Base-by-base conservation (phyloP, 2,113 vertebrate genomes). In the Alexandromys fortis region DNA sequence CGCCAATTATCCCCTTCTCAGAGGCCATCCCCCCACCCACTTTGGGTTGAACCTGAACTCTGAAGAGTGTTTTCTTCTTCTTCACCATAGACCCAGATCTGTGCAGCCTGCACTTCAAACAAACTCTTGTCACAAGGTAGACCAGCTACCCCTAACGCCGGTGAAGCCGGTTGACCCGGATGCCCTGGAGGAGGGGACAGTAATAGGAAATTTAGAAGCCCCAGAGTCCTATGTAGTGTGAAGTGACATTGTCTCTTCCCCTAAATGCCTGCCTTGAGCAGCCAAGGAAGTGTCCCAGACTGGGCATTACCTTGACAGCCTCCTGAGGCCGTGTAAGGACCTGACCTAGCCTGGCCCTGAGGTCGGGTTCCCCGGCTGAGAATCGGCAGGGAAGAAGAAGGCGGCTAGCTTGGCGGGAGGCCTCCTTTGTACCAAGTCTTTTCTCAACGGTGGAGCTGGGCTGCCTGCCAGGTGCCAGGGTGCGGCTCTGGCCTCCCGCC, bases 391-490 rank as follows among this genome's bases (percentile, higher is more conserved):
- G 75, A 89, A 72, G 55, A 89, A 88, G 79, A 83, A 87, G 94
- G 96, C 35, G 28, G 96, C 95, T 93, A 68, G 96, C 0, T 22
- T 92, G 97, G 97, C 63, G 91, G 96, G 95, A 98, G 82, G 92
- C 90, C 83, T 42, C 68, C 94, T 97, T 97, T 98, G 97, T 97
- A 96, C 42, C 96, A 96, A 94, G 95, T 92, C 96, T 96, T 97
- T 97, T 97, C 96, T 98, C 96, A 98, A 94, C 96, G 9, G 92
- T 21, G 49, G 47, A 78, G 96, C 94, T 58, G 96, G 97, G 97
- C 97, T 77, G 91, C 97, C 94, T 96, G 97, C 97, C 97, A 98
- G 96, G 96, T 96, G 95, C 94, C 92, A 94, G 96, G 97, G 97
- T 0, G 94, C 9, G 89, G 92, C 95, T 81, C 95, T 77, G 89